Conservation (phyloP, 2,888 invertebrate genomes). For the Cataglyphis albicans region DNA sequence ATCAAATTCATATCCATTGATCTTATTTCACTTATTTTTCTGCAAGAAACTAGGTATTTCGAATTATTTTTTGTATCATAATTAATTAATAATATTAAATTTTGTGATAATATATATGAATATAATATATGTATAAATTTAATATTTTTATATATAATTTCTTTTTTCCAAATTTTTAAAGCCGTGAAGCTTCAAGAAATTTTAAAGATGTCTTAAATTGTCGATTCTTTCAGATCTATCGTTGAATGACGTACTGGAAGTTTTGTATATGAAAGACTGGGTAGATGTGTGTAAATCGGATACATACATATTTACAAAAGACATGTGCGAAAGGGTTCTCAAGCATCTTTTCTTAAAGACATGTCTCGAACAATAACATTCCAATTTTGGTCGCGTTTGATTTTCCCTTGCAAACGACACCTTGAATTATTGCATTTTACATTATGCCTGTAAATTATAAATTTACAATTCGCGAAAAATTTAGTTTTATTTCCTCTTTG, state of each 20-base stretch:
- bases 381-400: not conserved
- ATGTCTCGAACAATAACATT: constrained; percentile 43
- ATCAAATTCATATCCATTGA: constrained; percentile 17
- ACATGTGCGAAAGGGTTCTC: constrained; percentile 63
- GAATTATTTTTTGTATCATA: not conserved
- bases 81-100: constrained; percentile 29
- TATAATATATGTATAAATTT: constrained; percentile 21
- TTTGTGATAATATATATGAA: constrained; percentile 1
- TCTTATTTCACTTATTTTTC: constrained; percentile 1
- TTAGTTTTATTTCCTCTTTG: not conserved
- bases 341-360: constrained; percentile 32
- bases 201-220: not conserved
- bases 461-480: not conserved
- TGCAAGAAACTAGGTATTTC: constrained; percentile 4
- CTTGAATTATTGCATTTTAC: constrained; percentile 5
- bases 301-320: constrained; percentile 80
- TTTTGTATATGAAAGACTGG: constrained; percentile 80
- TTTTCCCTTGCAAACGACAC: not conserved
- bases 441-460: constrained; percentile 18
- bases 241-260: constrained; percentile 14
- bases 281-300: constrained; percentile 72
- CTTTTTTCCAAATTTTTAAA: not conserved
- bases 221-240: constrained; percentile 26
- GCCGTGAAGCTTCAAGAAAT: constrained; percentile 4
- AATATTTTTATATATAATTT: constrained; percentile 16